These are phyloP conservation scores for Acanthosepion esculentum DNA, from an alignment of 2,888 invertebrate genomes.

Conservation along the genomic window DNA sequence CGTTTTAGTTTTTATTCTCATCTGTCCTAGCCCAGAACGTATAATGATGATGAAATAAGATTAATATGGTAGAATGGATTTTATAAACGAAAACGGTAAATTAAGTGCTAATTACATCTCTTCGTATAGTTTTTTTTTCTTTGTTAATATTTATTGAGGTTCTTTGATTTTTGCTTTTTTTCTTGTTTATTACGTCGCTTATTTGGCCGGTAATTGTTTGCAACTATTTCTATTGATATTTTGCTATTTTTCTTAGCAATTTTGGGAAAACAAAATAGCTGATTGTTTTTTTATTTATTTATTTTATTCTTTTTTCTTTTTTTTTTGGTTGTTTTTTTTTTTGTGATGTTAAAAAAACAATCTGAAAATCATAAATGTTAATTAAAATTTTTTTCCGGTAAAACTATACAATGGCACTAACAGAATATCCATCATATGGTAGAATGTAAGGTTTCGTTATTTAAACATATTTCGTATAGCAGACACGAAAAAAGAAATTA, in stretches of 20 bases:
- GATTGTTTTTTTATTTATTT: background rate
- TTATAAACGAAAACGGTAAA: background rate
- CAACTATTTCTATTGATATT: background rate
- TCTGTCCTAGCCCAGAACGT: background rate
- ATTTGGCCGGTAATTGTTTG: background rate
- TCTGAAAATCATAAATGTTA: background rate
- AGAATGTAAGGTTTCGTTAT: too few species aligned
- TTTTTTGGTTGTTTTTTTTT: background rate
- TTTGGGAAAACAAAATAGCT: too few species aligned
- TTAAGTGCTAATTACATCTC: background rate
- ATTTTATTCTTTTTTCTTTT: background rate
- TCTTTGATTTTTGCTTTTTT: too few species aligned
- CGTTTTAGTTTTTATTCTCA: background rate
- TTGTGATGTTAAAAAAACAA: background rate
- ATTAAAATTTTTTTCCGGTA: background rate
- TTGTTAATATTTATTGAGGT: too few species aligned
- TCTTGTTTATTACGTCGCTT: background rate
- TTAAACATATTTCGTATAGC: too few species aligned
- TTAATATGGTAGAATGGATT: background rate
- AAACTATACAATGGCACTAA: too few species aligned
- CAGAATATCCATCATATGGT: too few species aligned
- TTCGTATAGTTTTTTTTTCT: background rate
- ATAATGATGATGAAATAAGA: background rate
- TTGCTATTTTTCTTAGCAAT: background rate
- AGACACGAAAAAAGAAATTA: too few species aligned